Percentiles rank a stretch among this genome's conserved stretches.
Evolutionary conservation across 2,888 invertebrate genomes (phyloP).

Genomic region (Alentia gelatinosa): DNA sequence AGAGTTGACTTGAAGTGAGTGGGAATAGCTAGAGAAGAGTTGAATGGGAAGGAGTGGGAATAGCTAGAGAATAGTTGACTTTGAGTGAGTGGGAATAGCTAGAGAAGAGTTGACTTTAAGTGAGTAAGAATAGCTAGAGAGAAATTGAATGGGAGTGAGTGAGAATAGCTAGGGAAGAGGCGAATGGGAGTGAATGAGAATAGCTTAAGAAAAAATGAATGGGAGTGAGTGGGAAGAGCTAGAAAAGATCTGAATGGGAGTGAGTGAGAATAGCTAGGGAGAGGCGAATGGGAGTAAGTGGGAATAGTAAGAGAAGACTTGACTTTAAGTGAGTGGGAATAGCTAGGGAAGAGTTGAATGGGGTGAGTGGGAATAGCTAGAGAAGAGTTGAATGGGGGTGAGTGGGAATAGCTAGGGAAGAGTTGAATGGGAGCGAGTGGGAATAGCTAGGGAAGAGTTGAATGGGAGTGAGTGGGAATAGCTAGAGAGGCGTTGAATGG

Average conservation of each 20-base stretch:
- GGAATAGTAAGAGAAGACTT: not conserved
- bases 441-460: not conserved
- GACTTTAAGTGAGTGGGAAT: not conserved
- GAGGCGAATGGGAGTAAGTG: not conserved
- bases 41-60: not conserved
- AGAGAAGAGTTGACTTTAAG: too few relatives aligned
- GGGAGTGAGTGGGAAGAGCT: not conserved
- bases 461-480: not conserved
- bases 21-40: not conserved
- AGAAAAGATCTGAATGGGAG: too few relatives aligned
- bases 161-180: not conserved
- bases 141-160: not conserved
- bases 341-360: not conserved
- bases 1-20: not conserved
- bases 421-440: not conserved
- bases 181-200: not conserved
- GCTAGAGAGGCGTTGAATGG: too few relatives aligned
- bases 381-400: not conserved
- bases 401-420: not conserved
- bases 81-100: not conserved
- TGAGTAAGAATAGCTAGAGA: not conserved
- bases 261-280: too few relatives aligned
- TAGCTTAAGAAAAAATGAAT: not conserved
- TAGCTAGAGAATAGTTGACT: not conserved
- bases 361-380: too few relatives aligned